Base-by-base conservation (phyloP, 2,888 invertebrate species). In the Cabera pusaria region DNA sequence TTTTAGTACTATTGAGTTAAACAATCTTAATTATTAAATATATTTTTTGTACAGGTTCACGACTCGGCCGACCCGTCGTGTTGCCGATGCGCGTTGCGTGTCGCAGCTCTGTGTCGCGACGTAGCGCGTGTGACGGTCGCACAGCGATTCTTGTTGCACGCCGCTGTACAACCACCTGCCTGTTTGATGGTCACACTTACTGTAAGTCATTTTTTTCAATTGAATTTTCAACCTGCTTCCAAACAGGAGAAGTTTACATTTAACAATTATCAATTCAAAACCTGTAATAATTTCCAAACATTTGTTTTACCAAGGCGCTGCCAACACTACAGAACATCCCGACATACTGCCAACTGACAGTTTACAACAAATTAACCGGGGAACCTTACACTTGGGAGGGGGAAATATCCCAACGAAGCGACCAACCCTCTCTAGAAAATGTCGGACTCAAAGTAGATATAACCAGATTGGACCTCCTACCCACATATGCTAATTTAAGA, bases 331-430 rank as follows among this genome's bases (percentile, higher is more conserved):
- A n/a, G n/a, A n/a, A n/a, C n/a, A n/a, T 38, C 1, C 44, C 51
- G 0, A 65, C 59, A 41, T 46, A 49, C 0, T 75, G 66, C 6
- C 60, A 67, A 0, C 64, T 86, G n/a, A 84, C 81, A 0, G 49
- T 75, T 0, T 85, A 75, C 64, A 84, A 86, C 56, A 77, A 71
- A 40, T 52, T 72, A 0, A 69, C 82, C 0, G 81, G 80, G 0
- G 74, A 84, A 18, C 84, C 85, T 0, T 67, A 61, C 40, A 40
- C 48, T 0, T 84, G 80, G 83, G 48, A 62, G 0, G 81, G 83
- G 0, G 47, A 55, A 0, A 58, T 87, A 1, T 50, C 50, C 1
- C 42, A 60, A 0, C 2, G 80, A 0, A 64, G 72, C 0, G 56
- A 67, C 6, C 57, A 59, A 6, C 49, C 72, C 39, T 62, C 68